Conservation (phyloP, 2,113 vertebrate genomes). For the Mus spicilegus region DNA sequence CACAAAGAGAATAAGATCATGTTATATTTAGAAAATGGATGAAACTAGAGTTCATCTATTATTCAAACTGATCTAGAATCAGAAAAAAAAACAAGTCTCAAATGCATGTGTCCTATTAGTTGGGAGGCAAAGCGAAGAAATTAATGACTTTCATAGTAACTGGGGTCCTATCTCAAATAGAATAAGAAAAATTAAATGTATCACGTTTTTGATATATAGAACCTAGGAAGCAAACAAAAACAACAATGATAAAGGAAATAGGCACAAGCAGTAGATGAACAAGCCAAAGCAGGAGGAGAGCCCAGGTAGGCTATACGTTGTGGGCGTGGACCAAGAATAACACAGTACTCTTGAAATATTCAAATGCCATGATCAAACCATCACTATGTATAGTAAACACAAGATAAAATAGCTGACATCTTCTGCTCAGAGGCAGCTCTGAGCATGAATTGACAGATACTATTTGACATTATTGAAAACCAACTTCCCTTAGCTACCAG, state of each 20-base stretch:
- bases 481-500: neutral
- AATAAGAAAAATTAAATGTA: neutral
- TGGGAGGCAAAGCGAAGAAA: neutral
- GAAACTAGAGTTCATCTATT: neutral
- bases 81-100: neutral
- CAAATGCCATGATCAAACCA: neutral
- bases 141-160: neutral
- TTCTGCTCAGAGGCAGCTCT: neutral
- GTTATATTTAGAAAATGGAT: neutral
- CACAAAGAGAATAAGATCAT: neutral
- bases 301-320: accelerated
- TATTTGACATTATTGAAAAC: neutral
- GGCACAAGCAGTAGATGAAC: neutral
- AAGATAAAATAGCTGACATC: neutral
- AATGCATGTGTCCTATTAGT: too few relatives aligned
- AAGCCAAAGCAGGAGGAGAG: neutral
- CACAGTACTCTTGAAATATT: accelerated
- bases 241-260: neutral
- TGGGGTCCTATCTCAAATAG: neutral
- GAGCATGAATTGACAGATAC: neutral
- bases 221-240: neutral
- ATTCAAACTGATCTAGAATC: neutral
- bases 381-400: neutral
- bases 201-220: neutral
- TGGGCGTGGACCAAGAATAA: neutral